A percentile compares a stretch with the other conserved stretches of the same genome.
Evolutionary conservation across 1,140 invertebrate genomes (phyloP).

Genomic region (Chionoecetes opilio): DNA sequence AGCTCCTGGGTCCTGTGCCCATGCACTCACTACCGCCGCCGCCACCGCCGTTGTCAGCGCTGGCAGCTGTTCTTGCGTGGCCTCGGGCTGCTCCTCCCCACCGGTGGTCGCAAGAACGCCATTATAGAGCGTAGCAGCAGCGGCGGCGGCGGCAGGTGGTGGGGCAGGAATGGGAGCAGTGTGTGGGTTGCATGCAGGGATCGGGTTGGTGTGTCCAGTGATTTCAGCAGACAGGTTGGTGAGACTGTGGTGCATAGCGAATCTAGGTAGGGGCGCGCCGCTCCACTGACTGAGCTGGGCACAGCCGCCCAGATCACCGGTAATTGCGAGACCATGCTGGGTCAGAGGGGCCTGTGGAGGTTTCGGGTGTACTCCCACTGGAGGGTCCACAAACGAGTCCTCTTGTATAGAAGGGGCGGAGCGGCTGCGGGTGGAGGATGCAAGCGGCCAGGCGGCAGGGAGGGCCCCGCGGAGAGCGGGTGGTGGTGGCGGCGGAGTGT

Average conservation of each 20-base stretch:
- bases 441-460: constrained; percentile 68
- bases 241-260: constrained; percentile 64
- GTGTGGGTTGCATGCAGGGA: background rate
- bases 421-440: constrained; percentile 71
- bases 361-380: constrained; percentile 58
- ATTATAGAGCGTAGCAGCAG: background rate
- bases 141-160: background rate
- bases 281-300: constrained; percentile 63
- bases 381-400: constrained; percentile 69
- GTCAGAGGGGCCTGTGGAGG: constrained; percentile 61
- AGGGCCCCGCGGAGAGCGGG: constrained; percentile 71
- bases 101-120: background rate
- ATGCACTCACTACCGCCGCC: constrained; percentile 34
- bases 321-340: constrained; percentile 50
- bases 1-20: constrained; percentile 75
- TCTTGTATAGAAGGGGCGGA: constrained; percentile 72
- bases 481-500: constrained; percentile 74
- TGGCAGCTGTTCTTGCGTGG: background rate
- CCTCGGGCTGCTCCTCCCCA: constrained; percentile 32
- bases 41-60: constrained; percentile 33
- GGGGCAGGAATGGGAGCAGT: constrained; percentile 11
- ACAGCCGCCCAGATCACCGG: constrained; percentile 46
- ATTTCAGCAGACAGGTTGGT: constrained; percentile 61
- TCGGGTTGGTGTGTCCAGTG: constrained; percentile 46
- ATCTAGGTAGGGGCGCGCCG: constrained; percentile 36